Base-by-base conservation (phyloP, 2,113 vertebrate species). In the Gavia stellata region DNA sequence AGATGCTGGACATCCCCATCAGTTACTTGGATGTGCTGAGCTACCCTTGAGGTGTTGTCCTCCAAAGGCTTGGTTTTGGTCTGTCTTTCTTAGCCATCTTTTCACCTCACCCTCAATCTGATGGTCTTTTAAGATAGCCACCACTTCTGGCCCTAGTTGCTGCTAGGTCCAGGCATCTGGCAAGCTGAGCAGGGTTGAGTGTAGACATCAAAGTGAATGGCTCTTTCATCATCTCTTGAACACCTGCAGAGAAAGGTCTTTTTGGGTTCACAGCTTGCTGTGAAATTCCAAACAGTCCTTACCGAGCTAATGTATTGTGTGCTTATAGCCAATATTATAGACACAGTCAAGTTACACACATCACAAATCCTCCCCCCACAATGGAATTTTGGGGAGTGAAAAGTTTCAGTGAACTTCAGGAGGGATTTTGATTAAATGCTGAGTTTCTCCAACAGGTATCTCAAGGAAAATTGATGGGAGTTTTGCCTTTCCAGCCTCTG, bases 401-500 rank as follows among this genome's bases (percentile, higher is more conserved):
- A 96, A 90, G 52, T 93, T 90, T 85, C 66, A 42, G 18, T 72
- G 78, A 92, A 65, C 84, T 85, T 75, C 36, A 44, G 53, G 45
- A 52, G 17, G 34, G 73, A 91, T 87, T 91, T 89, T 5, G 11
- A 61, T 36, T 44, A 81, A 81, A 89, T 19, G 1, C 31, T 72
- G 77, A 71, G 40, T 85, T 95, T 92, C 65, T 84, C 77, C 65
- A 84, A 52, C 47, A 75, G 68, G 31, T 86, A 25, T 88, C 93
- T 91, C 80, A 93, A 59, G 19, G 40, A 86, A 94, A 94, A 94
- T 68, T 86, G 53, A 56, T 92, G 73, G 12, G 61, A 91, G 31
- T 70, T 94, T 63, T 92, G 45, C 73, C 40, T 87, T 90, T 87
- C 49, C 77, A 94, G 83, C 70, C 86, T 92, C 70, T 94, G 65